phyloP scores from a whole-genome alignment of 1,140 invertebrate genomes.

The Trypoxylus dichotomus region DNA sequence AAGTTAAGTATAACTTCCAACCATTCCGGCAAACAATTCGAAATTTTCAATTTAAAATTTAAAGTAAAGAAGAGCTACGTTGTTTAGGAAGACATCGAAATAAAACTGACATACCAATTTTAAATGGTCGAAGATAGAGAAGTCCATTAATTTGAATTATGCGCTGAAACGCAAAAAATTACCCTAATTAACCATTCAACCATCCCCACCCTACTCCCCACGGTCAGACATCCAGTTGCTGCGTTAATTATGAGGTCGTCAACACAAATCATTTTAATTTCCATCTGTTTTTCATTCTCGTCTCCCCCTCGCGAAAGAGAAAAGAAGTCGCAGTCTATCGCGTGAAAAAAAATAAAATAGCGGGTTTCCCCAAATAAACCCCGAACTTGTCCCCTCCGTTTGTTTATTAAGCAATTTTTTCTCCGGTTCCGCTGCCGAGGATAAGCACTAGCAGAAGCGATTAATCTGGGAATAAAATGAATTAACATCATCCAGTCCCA shows the following conservation, averaged over 20 bases:
- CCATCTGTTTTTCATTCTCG: background rate
- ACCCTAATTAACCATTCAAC: background rate
- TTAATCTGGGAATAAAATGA: slow-evolving; percentile 23
- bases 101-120: background rate
- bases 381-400: slow-evolving; percentile 7
- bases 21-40: no score
- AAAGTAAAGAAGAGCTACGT: background rate
- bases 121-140: background rate
- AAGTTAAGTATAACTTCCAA: no score
- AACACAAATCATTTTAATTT: slow-evolving; percentile 25
- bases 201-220: background rate
- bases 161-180: background rate
- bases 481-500: slow-evolving; percentile 1
- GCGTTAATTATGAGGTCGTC: slow-evolving; percentile 3
- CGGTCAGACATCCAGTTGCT: background rate
- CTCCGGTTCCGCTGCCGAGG: background rate
- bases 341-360: background rate
- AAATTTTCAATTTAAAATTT: background rate
- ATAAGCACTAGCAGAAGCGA: background rate
- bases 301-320: background rate
- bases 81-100: background rate
- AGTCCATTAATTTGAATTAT: background rate
- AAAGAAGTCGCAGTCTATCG: background rate
- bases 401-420: slow-evolving; percentile 20
- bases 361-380: background rate